These are phyloP conservation scores for Carapus acus DNA, from an alignment of 2,797 vertebrate species.

Conservation along the genomic window DNA sequence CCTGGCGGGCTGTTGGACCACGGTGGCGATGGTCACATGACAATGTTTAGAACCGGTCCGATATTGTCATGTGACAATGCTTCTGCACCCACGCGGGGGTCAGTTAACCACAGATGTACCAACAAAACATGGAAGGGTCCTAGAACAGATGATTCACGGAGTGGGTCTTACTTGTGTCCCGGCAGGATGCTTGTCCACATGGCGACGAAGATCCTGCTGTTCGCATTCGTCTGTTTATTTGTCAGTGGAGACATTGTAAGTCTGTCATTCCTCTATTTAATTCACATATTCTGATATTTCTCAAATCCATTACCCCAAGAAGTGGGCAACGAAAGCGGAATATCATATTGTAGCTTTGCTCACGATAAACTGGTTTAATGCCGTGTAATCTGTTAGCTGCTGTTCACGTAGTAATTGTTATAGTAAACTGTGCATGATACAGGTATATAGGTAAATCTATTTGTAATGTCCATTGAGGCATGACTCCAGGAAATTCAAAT, in stretches of 20 bases:
- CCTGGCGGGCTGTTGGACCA: slow-evolving; percentile 54
- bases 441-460: too few species aligned
- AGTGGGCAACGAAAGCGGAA: too few species aligned
- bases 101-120: not conserved
- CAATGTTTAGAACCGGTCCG: not conserved
- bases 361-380: too few species aligned
- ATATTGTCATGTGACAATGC: not conserved
- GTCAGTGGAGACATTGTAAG: slow-evolving; percentile 61
- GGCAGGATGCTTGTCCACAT: slow-evolving; percentile 41
- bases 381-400: too few species aligned
- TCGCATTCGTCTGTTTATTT: slow-evolving; percentile 42
- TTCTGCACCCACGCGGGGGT: not conserved
- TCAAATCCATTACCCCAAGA: too few species aligned
- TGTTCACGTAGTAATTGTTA: too few species aligned
- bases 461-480: too few species aligned
- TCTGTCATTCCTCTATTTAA: not conserved
- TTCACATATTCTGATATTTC: too few species aligned
- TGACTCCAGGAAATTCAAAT: too few species aligned
- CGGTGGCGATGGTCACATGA: slow-evolving; percentile 54
- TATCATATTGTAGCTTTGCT: too few species aligned
- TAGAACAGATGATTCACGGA: not conserved
- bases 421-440: too few species aligned
- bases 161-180: not conserved
- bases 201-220: slow-evolving; percentile 47
- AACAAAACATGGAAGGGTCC: not conserved